These are phyloP conservation scores for Linnaemya vulpina DNA, from an alignment of 2,888 invertebrate genomes.

Conservation along the genomic window DNA sequence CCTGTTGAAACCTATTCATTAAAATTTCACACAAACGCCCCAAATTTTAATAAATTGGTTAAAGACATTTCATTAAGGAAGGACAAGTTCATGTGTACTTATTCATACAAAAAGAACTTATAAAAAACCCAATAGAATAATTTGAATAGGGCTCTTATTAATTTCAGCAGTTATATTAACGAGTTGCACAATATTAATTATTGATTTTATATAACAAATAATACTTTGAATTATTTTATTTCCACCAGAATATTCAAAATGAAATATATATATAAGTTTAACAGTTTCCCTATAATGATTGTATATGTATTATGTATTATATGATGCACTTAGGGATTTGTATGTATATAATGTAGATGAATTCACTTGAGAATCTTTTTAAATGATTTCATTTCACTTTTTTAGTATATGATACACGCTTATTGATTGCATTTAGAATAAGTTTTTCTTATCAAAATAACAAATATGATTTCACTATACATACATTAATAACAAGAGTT, in stretches of 20 bases:
- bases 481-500: slow-evolving; percentile 53
- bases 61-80: no score
- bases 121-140: no score
- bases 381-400: slow-evolving; percentile 20
- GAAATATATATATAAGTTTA: slow-evolving; percentile 9
- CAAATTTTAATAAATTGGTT: no score
- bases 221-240: slow-evolving; percentile 4
- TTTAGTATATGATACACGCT: slow-evolving; percentile 76
- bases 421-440: slow-evolving; percentile 45
- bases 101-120: no score
- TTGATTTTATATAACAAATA: not conserved
- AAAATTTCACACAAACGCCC: no score
- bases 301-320: slow-evolving; percentile 1
- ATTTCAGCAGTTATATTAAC: no score
- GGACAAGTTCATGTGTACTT: no score
- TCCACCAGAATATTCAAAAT: slow-evolving; percentile 25
- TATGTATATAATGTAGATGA: slow-evolving; percentile 12
- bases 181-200: no score
- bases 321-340: slow-evolving; percentile 5
- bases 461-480: slow-evolving; percentile 33
- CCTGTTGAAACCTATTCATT: no score
- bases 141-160: no score
- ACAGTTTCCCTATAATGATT: slow-evolving; percentile 39
- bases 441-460: slow-evolving; percentile 53
- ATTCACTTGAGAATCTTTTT: slow-evolving; percentile 8